Evolutionary conservation across 2,888 invertebrate genomes (phyloP).

Genomic region (Alloscopus bannaensis): DNA sequence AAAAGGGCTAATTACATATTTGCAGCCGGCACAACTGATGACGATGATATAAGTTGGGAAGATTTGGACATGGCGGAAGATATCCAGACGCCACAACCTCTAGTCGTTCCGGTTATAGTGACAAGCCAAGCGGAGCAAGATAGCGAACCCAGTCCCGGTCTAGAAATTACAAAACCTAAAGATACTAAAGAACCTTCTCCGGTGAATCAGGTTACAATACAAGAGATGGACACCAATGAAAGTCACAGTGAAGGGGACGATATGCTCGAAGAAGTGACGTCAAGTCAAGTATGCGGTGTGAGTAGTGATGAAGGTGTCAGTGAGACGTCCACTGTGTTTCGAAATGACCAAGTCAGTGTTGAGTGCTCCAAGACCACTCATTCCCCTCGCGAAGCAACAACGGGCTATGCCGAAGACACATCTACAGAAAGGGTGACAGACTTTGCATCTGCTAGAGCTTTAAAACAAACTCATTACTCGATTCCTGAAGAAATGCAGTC

Average conservation of each 20-base stretch:
- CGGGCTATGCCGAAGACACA: slow-evolving; percentile 1
- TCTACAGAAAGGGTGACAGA: slow-evolving; percentile 35
- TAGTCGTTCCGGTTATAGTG: slow-evolving; percentile 60
- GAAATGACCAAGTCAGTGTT: too few species aligned
- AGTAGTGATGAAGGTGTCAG: not conserved
- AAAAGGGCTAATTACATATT: not conserved
- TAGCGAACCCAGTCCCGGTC: slow-evolving; percentile 19
- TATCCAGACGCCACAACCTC: slow-evolving; percentile 39
- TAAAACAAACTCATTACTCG: slow-evolving; percentile 16
- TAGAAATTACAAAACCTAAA: slow-evolving; percentile 21
- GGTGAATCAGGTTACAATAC: slow-evolving; percentile 13
- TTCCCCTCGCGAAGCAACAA: slow-evolving; percentile 2
- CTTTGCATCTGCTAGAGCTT: slow-evolving; percentile 29
- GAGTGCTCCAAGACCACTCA: too few species aligned
- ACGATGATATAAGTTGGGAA: slow-evolving; percentile 53
- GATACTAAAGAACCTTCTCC: slow-evolving; percentile 41
- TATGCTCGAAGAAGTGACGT: not conserved
- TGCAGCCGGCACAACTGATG: slow-evolving; percentile 36
- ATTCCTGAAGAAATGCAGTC: slow-evolving; percentile 10
- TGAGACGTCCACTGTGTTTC: too few species aligned
- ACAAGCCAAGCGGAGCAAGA: slow-evolving; percentile 56
- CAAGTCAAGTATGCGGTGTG: not conserved
- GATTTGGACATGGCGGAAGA: slow-evolving; percentile 53
- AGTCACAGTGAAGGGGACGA: not conserved
- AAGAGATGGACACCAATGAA: not conserved